A percentile compares a stretch with the other conserved stretches of the same genome.
phyloP scores from a whole-genome alignment of 2,888 invertebrate species.

The Drosophila seclusa region DNA sequence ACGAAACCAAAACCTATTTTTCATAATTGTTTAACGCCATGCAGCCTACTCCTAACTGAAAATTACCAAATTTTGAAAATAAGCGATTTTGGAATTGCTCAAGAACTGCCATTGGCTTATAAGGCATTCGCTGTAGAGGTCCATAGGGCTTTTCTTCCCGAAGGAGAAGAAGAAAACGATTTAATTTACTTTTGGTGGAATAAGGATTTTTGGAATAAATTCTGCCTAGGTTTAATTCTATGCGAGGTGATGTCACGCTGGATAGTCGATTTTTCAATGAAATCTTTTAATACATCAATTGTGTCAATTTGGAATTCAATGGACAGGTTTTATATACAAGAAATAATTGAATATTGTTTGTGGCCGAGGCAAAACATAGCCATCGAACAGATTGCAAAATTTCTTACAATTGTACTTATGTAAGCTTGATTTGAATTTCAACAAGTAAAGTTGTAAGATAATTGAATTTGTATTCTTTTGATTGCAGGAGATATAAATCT shows the following conservation, averaged over 20 bases:
- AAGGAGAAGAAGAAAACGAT: too few species aligned
- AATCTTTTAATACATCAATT: too few species aligned
- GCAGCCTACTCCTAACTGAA: neutral
- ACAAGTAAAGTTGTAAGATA: neutral
- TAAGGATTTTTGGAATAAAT: neutral
- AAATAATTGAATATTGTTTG: too few species aligned
- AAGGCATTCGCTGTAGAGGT: too few species aligned
- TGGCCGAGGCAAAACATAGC: too few species aligned
- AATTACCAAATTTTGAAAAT: neutral
- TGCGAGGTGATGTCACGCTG: neutral
- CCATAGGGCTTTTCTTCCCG: accelerated
- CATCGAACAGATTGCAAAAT: too few species aligned
- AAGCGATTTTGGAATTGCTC: neutral
- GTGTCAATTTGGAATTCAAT: neutral
- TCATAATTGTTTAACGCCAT: neutral
- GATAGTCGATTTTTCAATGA: neutral
- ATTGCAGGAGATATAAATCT: neutral
- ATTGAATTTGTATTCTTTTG: neutral
- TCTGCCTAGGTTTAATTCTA: neutral
- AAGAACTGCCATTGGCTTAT: neutral
- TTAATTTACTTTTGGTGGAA: too few species aligned
- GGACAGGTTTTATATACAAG: accelerated
- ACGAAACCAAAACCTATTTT: neutral
- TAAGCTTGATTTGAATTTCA: neutral
- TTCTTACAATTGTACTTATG: neutral